These are phyloP conservation scores for Dufourea novaeangliae DNA, from an alignment of 1,140 invertebrate genomes.

Conservation along the genomic window DNA sequence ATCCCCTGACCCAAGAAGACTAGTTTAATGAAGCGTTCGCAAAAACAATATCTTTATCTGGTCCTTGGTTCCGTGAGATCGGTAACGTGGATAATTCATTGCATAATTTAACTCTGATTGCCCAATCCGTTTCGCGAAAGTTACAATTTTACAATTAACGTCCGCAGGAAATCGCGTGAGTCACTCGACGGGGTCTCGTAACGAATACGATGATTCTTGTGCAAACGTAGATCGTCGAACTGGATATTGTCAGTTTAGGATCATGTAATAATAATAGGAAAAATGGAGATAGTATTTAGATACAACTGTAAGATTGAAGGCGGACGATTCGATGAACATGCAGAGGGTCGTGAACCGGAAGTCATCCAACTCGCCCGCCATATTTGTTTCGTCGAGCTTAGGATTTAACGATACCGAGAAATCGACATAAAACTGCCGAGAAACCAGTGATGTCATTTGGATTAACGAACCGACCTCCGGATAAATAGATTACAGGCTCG, in stretches of 20 bases:
- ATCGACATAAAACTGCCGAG: constrained; percentile 27
- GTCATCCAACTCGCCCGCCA: neutral
- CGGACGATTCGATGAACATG: no score
- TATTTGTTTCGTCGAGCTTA: neutral
- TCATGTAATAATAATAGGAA: neutral
- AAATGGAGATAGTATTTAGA: neutral
- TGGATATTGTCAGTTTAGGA: neutral
- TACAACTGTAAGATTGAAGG: no score
- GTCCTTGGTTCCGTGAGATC: constrained; percentile 3
- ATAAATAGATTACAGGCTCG: constrained; percentile 7
- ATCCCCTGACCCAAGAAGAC: neutral
- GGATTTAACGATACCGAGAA: neutral
- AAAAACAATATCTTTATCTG: neutral
- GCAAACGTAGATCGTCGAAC: constrained; percentile 2
- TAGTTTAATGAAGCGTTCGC: neutral
- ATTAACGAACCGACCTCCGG: constrained; percentile 7
- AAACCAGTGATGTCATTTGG: constrained; percentile 26
- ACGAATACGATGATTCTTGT: neutral
- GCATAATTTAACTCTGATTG: constrained; percentile 27
- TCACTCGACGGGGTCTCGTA: constrained; percentile 27
- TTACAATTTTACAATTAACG: constrained; percentile 48
- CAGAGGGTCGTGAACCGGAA: neutral
- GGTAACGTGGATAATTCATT: constrained; percentile 20
- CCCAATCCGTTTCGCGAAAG: constrained; percentile 55
- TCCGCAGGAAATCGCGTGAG: constrained; percentile 49